A percentile compares a stretch with the other conserved stretches of the same genome.
Evolutionary conservation across 1,140 invertebrate genomes (phyloP).

Genomic region (Odontomachus brunneus): DNA sequence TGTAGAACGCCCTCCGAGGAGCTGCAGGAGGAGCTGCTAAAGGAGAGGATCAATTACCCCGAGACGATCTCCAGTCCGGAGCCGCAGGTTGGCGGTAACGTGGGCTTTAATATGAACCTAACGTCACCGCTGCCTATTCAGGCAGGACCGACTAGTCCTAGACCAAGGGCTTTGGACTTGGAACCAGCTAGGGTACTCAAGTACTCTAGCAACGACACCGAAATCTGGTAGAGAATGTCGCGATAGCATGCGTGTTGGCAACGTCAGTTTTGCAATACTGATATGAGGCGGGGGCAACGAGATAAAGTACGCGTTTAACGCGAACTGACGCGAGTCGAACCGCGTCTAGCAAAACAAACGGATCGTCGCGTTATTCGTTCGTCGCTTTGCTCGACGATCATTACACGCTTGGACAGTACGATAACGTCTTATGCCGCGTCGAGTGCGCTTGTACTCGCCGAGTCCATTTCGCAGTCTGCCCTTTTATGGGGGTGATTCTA

Average conservation of each 20-base stretch:
- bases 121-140: constrained; percentile 67
- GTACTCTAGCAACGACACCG: constrained; percentile 88
- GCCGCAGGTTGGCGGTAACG: constrained; percentile 79
- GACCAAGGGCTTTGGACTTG: constrained; percentile 81
- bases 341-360: constrained; percentile 9
- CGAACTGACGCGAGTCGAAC: neutral
- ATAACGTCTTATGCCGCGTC: neutral
- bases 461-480: neutral
- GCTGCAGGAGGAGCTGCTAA: constrained; percentile 87
- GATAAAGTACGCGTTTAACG: neutral
- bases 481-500: neutral
- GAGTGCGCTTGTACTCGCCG: constrained; percentile 21
- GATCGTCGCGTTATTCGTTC: no score
- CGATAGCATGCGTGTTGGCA: neutral
- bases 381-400: neutral
- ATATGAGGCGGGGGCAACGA: neutral
- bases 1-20: constrained; percentile 84
- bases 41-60: constrained; percentile 90
- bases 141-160: constrained; percentile 78
- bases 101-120: constrained; percentile 75
- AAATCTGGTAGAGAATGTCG: constrained; percentile 89
- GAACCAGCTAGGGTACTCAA: constrained; percentile 84
- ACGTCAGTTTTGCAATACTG: constrained; percentile 15
- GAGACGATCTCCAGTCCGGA: constrained; percentile 86
- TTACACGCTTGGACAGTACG: neutral